A percentile compares a stretch with the other conserved stretches of the same genome.
Conservation (phyloP, 1,140 invertebrate species). For the Leptinotarsa undecemlineata region DNA sequence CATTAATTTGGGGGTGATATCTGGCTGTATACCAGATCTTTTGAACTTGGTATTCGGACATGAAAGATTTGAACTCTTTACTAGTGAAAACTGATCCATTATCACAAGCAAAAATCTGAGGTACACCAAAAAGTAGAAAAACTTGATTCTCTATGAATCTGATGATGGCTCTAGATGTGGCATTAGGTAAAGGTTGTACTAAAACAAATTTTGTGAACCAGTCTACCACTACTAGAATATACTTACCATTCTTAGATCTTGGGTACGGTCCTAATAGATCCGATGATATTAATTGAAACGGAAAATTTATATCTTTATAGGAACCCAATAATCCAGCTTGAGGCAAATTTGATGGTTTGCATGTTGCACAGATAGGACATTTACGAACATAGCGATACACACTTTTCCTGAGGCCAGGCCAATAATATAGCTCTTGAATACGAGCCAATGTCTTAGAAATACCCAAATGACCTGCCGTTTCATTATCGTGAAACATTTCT, state of each 20-base stretch:
- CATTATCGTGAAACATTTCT: conserved; percentile 8
- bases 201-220: conserved; percentile 35
- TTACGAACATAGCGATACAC: conserved; percentile 1
- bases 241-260: conserved; percentile 25
- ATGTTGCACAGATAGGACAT: neutral
- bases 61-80: conserved; percentile 22
- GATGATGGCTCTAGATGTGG: neutral
- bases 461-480: conserved; percentile 18
- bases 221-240: conserved; percentile 24
- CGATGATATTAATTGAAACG: conserved; percentile 30
- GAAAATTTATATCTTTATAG: conserved; percentile 34
- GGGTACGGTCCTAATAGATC: conserved; percentile 34
- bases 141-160: conserved; percentile 37
- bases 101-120: conserved; percentile 27
- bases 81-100: conserved; percentile 23
- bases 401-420: neutral
- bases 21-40: conserved; percentile 25
- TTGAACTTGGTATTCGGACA: conserved; percentile 25
- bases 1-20: conserved; percentile 30
- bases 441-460: conserved; percentile 17
- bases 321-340: conserved; percentile 20
- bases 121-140: conserved; percentile 35
- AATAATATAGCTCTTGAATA: conserved; percentile 20
- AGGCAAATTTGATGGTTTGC: neutral
- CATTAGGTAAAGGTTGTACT: conserved; percentile 7